A percentile compares a stretch with the other conserved stretches of the same genome.
These are phyloP conservation scores for Lepus europaeus DNA, from an alignment of 2,113 vertebrate genomes.

Conservation along the genomic window DNA sequence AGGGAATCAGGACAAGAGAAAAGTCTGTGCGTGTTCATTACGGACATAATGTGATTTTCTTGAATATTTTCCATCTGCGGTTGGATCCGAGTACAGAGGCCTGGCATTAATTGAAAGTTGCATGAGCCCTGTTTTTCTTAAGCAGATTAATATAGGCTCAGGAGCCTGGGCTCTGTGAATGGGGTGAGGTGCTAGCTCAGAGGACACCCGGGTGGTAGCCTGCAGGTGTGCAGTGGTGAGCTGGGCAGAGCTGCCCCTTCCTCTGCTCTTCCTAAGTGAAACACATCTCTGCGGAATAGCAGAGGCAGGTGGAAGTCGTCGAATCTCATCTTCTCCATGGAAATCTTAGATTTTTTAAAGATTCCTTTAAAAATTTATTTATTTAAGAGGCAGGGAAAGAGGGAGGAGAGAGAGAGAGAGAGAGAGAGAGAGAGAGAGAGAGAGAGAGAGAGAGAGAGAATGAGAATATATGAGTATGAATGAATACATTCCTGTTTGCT, in stretches of 20 bases:
- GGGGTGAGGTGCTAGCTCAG: neutral
- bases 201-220: neutral
- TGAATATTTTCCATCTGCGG: neutral
- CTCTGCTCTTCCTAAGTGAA: neutral
- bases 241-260: neutral
- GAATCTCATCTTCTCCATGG: neutral
- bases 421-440: too few relatives aligned
- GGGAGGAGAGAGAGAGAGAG: too few relatives aligned
- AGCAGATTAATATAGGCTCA: neutral
- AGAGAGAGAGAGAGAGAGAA: too few relatives aligned
- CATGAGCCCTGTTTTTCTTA: neutral
- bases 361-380: too few relatives aligned
- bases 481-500: too few relatives aligned
- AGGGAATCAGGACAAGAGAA: neutral
- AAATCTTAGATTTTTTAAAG: neutral
- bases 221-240: neutral
- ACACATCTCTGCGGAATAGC: rapidly evolving
- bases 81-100: neutral
- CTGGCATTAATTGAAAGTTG: neutral
- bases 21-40: neutral
- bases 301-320: neutral
- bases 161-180: neutral
- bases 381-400: too few relatives aligned
- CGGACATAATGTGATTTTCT: neutral
- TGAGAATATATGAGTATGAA: too few relatives aligned